Conservation (phyloP, 2,113 vertebrate species). For the Thamnaconus septentrionalis region DNA sequence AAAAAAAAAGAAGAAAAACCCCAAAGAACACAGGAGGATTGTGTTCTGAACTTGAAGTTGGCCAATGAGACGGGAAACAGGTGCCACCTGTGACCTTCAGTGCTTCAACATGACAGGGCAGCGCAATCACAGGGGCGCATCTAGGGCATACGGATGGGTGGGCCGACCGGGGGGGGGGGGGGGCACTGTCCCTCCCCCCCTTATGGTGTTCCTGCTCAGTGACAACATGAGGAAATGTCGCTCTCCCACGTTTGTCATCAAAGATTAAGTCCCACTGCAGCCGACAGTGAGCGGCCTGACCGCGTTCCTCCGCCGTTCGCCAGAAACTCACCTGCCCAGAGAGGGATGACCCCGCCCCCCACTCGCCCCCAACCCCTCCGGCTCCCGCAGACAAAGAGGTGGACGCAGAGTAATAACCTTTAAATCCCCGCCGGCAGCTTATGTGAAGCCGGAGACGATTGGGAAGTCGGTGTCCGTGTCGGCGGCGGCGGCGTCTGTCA, state of each 20-base stretch:
- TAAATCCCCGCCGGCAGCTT: slow-evolving; percentile 71
- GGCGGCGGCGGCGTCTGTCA: slow-evolving; percentile 65
- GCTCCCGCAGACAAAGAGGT: slow-evolving; percentile 42
- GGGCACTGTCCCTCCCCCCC: slow-evolving; percentile 1
- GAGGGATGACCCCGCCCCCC: slow-evolving; percentile 45
- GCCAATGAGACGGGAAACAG: slow-evolving; percentile 76
- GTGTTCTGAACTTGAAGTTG: slow-evolving; percentile 63
- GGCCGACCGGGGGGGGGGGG: slow-evolving; percentile 1
- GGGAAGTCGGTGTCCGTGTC: slow-evolving; percentile 54
- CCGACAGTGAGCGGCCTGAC: slow-evolving; percentile 5
- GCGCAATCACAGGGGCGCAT: slow-evolving; percentile 8
- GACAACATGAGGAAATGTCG: slow-evolving; percentile 39
- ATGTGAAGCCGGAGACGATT: slow-evolving; percentile 74
- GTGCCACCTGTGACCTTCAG: slow-evolving; percentile 77
- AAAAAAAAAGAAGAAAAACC: slow-evolving; percentile 44
- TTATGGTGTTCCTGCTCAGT: slow-evolving; percentile 12
- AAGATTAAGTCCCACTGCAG: slow-evolving; percentile 33
- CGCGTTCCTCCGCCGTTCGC: slow-evolving; percentile 6
- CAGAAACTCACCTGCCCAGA: slow-evolving; percentile 39
- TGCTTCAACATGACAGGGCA: slow-evolving; percentile 52
- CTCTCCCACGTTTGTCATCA: slow-evolving; percentile 40
- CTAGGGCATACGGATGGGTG: background rate
- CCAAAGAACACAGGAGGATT: slow-evolving; percentile 61
- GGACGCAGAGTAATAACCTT: slow-evolving; percentile 68
- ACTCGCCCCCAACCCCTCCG: no score